These are phyloP conservation scores for Petrocephalus zakoni DNA, from an alignment of 2,113 vertebrate species.

Conservation along the genomic window DNA sequence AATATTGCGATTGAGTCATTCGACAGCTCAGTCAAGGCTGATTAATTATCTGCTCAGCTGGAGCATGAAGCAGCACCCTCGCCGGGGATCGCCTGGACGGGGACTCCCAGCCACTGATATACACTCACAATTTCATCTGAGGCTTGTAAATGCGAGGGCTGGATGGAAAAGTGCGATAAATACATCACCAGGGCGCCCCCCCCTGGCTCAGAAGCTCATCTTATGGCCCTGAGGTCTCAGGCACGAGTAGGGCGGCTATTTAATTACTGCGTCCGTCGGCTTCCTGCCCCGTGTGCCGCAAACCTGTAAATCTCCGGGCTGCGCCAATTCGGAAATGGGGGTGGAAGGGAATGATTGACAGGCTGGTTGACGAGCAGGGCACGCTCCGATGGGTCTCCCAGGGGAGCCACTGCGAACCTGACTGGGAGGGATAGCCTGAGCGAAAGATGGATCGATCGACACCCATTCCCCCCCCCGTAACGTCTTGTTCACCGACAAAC, in stretches of 20 bases:
- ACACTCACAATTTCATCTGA: slow-evolving; percentile 9
- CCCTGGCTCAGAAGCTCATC: not conserved
- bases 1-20: slow-evolving; percentile 4
- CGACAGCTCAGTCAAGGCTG: not conserved
- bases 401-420: not conserved
- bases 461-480: not conserved
- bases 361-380: not conserved
- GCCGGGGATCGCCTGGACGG: not conserved
- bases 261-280: not conserved
- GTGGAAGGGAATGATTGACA: not conserved
- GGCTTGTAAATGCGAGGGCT: not conserved
- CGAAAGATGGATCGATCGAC: not conserved
- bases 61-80: not conserved
- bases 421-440: not conserved
- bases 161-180: not conserved
- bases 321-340: not conserved
- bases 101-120: not conserved
- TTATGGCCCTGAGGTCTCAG: not conserved
- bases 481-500: not conserved
- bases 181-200: not conserved
- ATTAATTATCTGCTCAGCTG: slow-evolving; percentile 11
- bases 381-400: not conserved
- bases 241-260: not conserved
- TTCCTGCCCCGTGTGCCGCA: not conserved
- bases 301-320: not conserved